A percentile compares a stretch with the other conserved stretches of the same genome.
Evolutionary conservation across 2,113 vertebrate species (phyloP).

Genomic region (Cololabis saira): DNA sequence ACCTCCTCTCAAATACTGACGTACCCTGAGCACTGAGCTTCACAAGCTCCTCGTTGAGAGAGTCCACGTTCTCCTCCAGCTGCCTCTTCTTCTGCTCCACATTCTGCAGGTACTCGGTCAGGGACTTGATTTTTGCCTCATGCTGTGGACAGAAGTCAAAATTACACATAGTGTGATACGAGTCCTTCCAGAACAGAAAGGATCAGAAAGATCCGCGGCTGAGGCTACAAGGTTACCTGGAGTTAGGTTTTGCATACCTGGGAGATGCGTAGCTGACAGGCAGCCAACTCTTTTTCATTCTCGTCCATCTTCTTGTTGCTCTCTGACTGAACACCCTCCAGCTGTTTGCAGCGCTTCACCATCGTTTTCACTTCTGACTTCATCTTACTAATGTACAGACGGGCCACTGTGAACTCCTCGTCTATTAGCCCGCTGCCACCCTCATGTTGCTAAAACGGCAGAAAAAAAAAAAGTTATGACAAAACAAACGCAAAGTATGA

Average conservation of each 20-base stretch:
- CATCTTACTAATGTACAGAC: conserved; percentile 98
- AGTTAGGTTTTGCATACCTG: conserved; percentile 79
- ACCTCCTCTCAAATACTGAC: background rate
- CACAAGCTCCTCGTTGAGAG: conserved; percentile 93
- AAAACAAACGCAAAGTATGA: background rate
- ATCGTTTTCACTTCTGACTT: conserved; percentile 97
- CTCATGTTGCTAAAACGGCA: conserved; percentile 85
- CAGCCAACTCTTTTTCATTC: conserved; percentile 93
- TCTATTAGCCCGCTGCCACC: conserved; percentile 95
- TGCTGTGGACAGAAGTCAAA: conserved; percentile 78
- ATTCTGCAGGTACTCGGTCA: conserved; percentile 96
- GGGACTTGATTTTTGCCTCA: conserved; percentile 96
- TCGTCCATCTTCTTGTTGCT: conserved; percentile 97
- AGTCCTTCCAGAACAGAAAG: background rate
- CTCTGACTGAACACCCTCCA: conserved; percentile 91
- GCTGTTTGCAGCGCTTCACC: conserved; percentile 94
- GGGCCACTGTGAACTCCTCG: conserved; percentile 96
- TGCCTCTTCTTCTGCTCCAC: conserved; percentile 97
- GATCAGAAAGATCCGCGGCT: background rate
- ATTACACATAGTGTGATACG: background rate
- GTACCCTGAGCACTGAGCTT: conserved; percentile 94
- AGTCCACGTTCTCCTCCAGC: conserved; percentile 94
- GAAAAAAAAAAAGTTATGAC: background rate
- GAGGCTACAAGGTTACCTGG: too few species aligned
- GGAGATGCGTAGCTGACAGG: conserved; percentile 94